Evolutionary conservation across 2,113 vertebrate species (phyloP), one percentile per base, ranked within the genome.

Genomic region (Ploceus nigricollis): DNA sequence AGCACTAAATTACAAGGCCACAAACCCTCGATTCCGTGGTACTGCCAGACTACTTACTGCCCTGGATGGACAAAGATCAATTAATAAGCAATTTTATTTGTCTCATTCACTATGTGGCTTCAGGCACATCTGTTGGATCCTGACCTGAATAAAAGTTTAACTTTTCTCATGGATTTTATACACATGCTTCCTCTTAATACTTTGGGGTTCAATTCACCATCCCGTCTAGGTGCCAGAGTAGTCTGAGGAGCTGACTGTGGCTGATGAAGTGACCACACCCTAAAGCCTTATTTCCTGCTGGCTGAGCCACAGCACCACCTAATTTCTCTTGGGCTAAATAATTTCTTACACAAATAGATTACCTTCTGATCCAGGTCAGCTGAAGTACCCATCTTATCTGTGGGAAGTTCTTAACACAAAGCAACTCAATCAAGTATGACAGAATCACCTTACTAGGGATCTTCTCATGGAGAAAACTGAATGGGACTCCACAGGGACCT

Each of bases 101-200:
- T 35, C 39, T 81, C 39, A 30, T 13, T 87, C 51, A 54, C 15
- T 57, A 19, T 24, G 14, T 56, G 47, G 30, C 17, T 37, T 68
- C 31, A n/a, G 45, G 54, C 11, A 61, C 13, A 8, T 3, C 2
- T 21, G n/a, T 56, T 2, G 0, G 15, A 76, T 65, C 47, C 30
- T 53, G 42, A 71, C 15, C 61, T 20, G 30, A 72, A 82, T n/a
- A 31, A 42, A 77, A 33, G 35, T 35, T 68, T n/a, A 8, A 57
- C 33, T 90, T 91, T 85, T 85, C 35, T 68, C 28, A 44, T 1
- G 6, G 37, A n/a, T 76, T 95, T 85, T 44, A 44, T 53, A 28
- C 0, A 2, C 24, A 12, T 25, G n/a, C 22, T 75, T 66, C 35
- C 17, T 87, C 19, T 68, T 77, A 66, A 47, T 51, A 30, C 18